A percentile compares a stretch with the other conserved stretches of the same genome.
Evolutionary conservation across 2,113 vertebrate species (phyloP).

Genomic region (Bostrychus sinensis): DNA sequence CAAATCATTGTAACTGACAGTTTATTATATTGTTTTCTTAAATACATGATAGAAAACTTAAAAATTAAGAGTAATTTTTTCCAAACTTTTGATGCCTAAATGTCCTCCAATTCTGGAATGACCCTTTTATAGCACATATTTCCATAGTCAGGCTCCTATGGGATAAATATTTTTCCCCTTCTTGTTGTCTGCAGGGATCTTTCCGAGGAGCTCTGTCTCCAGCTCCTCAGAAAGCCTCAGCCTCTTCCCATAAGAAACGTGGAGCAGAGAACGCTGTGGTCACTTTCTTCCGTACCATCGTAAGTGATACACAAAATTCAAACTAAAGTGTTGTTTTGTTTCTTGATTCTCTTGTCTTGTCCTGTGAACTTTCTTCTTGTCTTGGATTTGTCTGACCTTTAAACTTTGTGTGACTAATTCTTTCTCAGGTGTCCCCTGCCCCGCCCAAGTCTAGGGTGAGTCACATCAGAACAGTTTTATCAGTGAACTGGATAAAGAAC

Average conservation of each 20-base stretch:
- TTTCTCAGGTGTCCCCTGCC: constrained; percentile 78
- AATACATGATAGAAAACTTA: no score
- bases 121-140: no score
- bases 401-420: constrained; percentile 43
- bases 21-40: no score
- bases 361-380: background rate
- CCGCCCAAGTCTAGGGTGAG: constrained; percentile 84
- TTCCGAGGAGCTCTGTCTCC: constrained; percentile 83
- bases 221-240: constrained; percentile 86
- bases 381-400: constrained; percentile 34
- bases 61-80: no score
- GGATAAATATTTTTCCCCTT: background rate
- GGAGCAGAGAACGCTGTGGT: constrained; percentile 92
- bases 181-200: constrained; percentile 71
- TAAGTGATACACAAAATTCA: constrained; percentile 74
- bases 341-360: constrained; percentile 11
- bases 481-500: background rate
- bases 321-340: background rate
- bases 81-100: no score
- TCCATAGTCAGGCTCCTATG: background rate
- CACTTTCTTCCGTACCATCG: constrained; percentile 97
- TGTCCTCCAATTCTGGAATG: no score
- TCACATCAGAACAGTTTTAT: constrained; percentile 7
- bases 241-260: constrained; percentile 83
- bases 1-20: no score